phyloP scores from a whole-genome alignment of 2,113 vertebrate species.

The Aegotheles bennettii region DNA sequence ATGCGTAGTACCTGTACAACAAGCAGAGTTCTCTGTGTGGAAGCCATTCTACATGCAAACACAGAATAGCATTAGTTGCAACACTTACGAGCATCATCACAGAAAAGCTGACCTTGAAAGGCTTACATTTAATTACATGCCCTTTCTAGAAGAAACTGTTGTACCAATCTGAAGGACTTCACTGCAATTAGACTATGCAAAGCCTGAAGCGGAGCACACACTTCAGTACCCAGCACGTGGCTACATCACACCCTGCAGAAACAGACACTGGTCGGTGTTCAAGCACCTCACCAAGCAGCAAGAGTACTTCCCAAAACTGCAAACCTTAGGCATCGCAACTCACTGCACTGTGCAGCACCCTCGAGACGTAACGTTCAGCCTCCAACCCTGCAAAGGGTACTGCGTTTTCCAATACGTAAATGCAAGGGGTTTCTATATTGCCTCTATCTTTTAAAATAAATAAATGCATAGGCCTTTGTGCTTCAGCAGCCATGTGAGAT shows the following conservation, averaged over 20 bases:
- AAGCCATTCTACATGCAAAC: background rate
- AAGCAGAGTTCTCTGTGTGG: background rate
- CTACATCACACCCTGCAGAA: background rate
- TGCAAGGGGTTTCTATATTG: background rate
- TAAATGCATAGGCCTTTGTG: background rate
- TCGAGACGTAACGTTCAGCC: rapidly evolving
- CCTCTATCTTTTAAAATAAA: background rate
- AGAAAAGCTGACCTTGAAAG: background rate
- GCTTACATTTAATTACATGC: background rate
- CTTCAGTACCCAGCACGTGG: background rate
- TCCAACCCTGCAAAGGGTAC: background rate
- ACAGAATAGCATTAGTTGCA: background rate
- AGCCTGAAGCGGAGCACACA: background rate
- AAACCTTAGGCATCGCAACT: background rate
- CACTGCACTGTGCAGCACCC: rapidly evolving
- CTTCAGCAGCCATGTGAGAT: background rate
- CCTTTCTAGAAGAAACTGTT: background rate
- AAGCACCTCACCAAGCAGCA: background rate
- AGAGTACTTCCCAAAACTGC: background rate
- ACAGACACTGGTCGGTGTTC: rapidly evolving
- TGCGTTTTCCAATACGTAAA: background rate
- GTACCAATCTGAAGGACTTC: background rate
- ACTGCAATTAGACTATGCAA: background rate
- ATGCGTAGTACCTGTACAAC: background rate
- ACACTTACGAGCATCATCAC: background rate